Base-by-base conservation (phyloP, 2,888 invertebrate species). In the Vanessa cardui region DNA sequence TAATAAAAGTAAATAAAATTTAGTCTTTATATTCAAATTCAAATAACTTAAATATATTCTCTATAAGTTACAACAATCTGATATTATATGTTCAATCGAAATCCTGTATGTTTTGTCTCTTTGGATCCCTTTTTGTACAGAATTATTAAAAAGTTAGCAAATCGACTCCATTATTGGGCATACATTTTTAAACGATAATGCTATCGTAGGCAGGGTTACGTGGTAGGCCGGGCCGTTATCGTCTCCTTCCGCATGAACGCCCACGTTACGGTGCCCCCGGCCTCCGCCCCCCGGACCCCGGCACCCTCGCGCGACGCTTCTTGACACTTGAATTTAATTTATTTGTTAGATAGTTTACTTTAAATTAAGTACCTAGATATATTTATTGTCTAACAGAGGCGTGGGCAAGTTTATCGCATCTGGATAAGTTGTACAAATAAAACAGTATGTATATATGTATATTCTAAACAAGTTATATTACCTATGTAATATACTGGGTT, bases 181-280 rank as follows among this genome's bases (percentile, higher is more conserved):
- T 88, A 90, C 89, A 92, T 90, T 92, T 92, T 91, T 91, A 87
- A 90, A 83, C 78, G 86, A 87, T 90, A 88, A 82, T 83, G 83
- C 81, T 88, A 89, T 88, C 87, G 77, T 74, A 74, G 49, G 50
- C 52, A 54, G 88, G 90, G 91, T 90, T 90, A 89, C 91, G 89
- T 89, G 87, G 90, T 91, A 91, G 92, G 90, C 90, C 83, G 87
- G 85, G 79, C 83, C 82, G 92, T 93, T 92, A 92, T 93, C 93
- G 90, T 89, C 90, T 88, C 86, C 90, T 93, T 93, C 91, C 85
- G 84, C 92, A 88, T 93, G 92, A 90, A 92, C 93, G 93, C 92
- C 80, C 83, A 78, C 89, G 90, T 89, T 89, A 91, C 90, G 84
- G 83, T 26, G 56, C 70, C 72, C 26, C 62, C 71, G 44, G 66